Evolutionary conservation across 2,113 vertebrate species (phyloP).

Genomic region (Vimba vimba): DNA sequence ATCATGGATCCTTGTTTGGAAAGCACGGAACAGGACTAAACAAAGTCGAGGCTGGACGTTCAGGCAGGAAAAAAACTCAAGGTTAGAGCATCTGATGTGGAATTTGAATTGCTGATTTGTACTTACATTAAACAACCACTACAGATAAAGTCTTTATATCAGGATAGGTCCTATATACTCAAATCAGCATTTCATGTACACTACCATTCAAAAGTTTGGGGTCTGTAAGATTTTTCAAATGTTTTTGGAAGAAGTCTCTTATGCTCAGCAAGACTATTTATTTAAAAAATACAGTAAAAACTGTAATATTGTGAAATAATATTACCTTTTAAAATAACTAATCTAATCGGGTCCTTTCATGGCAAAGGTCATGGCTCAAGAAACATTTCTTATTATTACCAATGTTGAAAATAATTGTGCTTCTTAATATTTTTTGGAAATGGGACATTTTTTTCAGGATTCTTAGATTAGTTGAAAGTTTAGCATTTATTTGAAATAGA

Average conservation of each 20-base stretch:
- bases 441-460: too few species aligned
- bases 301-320: neutral
- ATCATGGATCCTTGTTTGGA: slow-evolving; percentile 80
- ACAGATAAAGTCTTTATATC: neutral
- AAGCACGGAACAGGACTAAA: slow-evolving; percentile 78
- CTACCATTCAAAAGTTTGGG: neutral
- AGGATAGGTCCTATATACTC: neutral
- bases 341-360: neutral
- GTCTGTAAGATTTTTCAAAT: neutral
- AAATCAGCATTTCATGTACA: neutral
- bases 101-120: neutral
- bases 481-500: neutral
- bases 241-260: neutral
- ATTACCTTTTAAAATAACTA: too few species aligned
- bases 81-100: slow-evolving; percentile 75
- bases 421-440: neutral
- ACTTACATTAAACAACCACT: neutral
- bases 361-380: neutral
- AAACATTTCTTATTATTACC: neutral
- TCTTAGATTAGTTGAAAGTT: neutral
- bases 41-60: slow-evolving; percentile 80
- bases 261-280: neutral
- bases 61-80: slow-evolving; percentile 75
- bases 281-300: neutral
- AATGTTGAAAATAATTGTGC: neutral